Evolutionary conservation across 1,140 invertebrate genomes (phyloP).

Genomic region (Drosophila navojoa): DNA sequence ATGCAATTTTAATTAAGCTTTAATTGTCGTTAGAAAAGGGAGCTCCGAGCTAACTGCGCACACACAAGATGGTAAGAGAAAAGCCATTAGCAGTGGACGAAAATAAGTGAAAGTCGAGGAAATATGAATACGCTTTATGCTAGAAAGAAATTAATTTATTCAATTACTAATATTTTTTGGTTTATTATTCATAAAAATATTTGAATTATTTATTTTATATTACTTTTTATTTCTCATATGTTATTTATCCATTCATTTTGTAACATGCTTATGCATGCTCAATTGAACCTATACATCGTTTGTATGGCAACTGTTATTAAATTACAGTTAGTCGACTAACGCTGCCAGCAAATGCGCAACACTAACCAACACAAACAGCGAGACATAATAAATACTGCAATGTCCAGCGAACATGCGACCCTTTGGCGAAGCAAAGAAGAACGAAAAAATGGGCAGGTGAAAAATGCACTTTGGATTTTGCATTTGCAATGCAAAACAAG

Average conservation of each 20-base stretch:
- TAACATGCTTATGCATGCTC: too few species aligned
- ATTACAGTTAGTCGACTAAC: slow-evolving; percentile 27
- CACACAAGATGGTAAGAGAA: neutral
- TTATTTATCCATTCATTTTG: neutral
- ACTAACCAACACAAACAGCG: slow-evolving; percentile 25
- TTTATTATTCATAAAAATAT: neutral
- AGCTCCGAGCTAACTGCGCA: neutral
- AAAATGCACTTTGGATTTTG: slow-evolving; percentile 44
- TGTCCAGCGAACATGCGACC: slow-evolving; percentile 38
- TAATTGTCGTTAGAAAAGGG: slow-evolving; percentile 31
- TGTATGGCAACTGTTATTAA: slow-evolving; percentile 15
- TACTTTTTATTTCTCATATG: too few species aligned
- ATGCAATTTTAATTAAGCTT: slow-evolving; percentile 45
- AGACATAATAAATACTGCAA: slow-evolving; percentile 42
- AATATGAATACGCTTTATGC: neutral
- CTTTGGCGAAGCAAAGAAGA: neutral
- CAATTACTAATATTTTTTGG: neutral
- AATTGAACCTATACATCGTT: neutral
- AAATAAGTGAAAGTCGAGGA: neutral
- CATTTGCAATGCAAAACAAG: slow-evolving; percentile 48
- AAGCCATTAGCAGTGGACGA: slow-evolving; percentile 12
- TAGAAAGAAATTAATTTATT: too few species aligned
- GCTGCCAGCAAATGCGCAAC: slow-evolving; percentile 32
- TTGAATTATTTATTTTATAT: neutral
- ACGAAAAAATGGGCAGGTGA: slow-evolving; percentile 33